Evolutionary conservation across 2,113 vertebrate genomes (phyloP).

Genomic region (Perca fluviatilis): DNA sequence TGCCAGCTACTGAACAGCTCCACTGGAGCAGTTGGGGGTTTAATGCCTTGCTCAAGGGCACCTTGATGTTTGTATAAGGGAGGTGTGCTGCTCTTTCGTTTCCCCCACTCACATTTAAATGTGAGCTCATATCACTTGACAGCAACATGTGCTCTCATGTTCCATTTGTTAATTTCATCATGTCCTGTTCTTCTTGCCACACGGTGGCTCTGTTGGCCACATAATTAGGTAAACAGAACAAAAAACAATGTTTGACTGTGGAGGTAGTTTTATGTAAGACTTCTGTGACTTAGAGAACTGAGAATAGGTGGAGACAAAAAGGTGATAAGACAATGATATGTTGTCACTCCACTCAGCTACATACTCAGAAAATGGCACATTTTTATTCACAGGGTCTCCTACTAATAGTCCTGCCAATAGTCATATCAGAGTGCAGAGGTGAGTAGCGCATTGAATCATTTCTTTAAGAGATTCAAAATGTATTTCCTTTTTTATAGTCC

Average conservation of each 20-base stretch:
- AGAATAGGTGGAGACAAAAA: constrained; percentile 14
- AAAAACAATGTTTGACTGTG: neutral
- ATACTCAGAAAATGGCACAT: constrained; percentile 44
- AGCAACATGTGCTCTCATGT: neutral
- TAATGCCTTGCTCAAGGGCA: neutral
- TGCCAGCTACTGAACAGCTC: neutral
- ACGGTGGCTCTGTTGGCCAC: constrained; percentile 16
- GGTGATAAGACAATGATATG: neutral
- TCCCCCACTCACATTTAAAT: neutral
- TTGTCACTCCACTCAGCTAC: neutral
- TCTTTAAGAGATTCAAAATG: constrained; percentile 7
- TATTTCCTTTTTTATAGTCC: neutral
- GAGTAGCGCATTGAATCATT: constrained; percentile 12
- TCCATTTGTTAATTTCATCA: neutral
- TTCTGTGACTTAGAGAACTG: constrained; percentile 37
- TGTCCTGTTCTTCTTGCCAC: constrained; percentile 6
- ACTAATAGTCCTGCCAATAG: constrained; percentile 5
- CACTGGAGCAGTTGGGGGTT: neutral
- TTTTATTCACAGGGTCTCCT: constrained; percentile 11
- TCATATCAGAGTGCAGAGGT: constrained; percentile 52
- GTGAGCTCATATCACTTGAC: neutral
- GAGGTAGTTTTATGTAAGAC: constrained; percentile 9
- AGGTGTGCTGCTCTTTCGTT: neutral
- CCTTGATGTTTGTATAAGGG: neutral
- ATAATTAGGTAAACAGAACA: neutral